Evolutionary conservation across 2,113 vertebrate genomes (phyloP).

Genomic region (Odocoileus virginianus): DNA sequence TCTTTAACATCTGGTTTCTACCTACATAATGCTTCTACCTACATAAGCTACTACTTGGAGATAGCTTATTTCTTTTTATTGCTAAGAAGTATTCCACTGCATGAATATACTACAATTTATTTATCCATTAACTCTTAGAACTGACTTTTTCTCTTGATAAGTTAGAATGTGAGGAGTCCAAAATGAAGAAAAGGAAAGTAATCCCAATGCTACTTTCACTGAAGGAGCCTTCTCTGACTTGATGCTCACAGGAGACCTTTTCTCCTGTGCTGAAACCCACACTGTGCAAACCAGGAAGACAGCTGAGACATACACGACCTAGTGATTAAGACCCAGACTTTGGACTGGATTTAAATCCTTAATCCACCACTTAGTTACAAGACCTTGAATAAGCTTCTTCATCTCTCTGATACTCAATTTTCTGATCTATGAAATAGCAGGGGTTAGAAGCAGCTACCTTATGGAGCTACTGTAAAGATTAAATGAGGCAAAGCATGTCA

Average conservation of each 20-base stretch:
- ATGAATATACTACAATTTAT: not conserved
- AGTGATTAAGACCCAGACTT: not conserved
- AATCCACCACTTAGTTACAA: not conserved
- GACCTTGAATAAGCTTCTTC: not conserved
- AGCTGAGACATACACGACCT: not conserved
- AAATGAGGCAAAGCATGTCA: not conserved
- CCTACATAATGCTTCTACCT: not conserved
- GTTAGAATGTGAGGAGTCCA: not conserved
- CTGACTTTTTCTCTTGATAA: not conserved
- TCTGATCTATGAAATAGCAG: not conserved
- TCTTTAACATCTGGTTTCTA: not conserved
- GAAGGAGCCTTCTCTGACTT: not conserved
- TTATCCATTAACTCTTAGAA: conserved; percentile 1
- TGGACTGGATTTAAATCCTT: not conserved
- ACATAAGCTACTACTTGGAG: not conserved
- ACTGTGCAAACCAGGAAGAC: not conserved
- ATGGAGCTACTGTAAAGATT: not conserved
- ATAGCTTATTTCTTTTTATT: not conserved
- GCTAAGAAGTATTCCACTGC: not conserved
- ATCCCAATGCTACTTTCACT: not conserved
- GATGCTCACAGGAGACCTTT: not conserved
- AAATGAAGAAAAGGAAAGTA: not conserved
- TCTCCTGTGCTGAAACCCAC: not conserved
- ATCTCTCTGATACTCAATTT: not conserved
- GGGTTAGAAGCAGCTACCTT: not conserved